Conservation (phyloP, 2,113 vertebrate genomes). For the Austrofundulus limnaeus region DNA sequence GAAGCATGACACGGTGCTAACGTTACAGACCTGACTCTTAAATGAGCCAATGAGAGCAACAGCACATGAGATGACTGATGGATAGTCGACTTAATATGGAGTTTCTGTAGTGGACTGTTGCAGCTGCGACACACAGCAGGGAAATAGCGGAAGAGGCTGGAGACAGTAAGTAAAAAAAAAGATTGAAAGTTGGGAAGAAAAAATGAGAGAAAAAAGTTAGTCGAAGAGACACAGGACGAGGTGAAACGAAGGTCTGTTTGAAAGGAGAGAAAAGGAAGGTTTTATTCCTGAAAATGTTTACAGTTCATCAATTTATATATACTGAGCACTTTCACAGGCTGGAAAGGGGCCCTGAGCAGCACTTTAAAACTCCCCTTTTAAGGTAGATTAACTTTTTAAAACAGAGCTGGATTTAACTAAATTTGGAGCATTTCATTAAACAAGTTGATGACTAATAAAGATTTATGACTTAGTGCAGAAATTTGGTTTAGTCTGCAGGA, state of each 20-base stretch:
- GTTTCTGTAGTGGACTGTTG: slow-evolving; percentile 39
- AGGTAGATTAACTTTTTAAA: slow-evolving; percentile 47
- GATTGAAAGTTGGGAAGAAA: slow-evolving; percentile 37
- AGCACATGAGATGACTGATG: slow-evolving; percentile 59
- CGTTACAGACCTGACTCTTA: slow-evolving; percentile 51
- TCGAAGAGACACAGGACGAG: slow-evolving; percentile 74
- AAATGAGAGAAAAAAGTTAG: slow-evolving; percentile 79
- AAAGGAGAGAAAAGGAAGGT: slow-evolving; percentile 54
- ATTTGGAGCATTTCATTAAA: slow-evolving; percentile 29
- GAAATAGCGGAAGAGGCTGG: slow-evolving; percentile 17
- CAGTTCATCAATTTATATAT: slow-evolving; percentile 55
- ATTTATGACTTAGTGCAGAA: slow-evolving; percentile 13
- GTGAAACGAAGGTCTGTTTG: slow-evolving; percentile 65
- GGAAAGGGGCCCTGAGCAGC: slow-evolving; percentile 23
- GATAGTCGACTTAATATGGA: slow-evolving; percentile 48
- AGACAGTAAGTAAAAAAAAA: slow-evolving; percentile 49
- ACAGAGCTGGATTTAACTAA: slow-evolving; percentile 14
- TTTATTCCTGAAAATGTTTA: slow-evolving; percentile 65
- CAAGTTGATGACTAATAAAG: slow-evolving; percentile 3
- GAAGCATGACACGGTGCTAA: slow-evolving; percentile 60
- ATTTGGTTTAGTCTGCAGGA: slow-evolving; percentile 23
- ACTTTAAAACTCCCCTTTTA: slow-evolving; percentile 41
- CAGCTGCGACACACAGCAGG: slow-evolving; percentile 33
- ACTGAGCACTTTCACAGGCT: slow-evolving; percentile 43
- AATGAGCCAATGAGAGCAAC: slow-evolving; percentile 59